These are phyloP conservation scores for Pedionomus torquatus DNA, from an alignment of 2,113 vertebrate species.

Conservation along the genomic window DNA sequence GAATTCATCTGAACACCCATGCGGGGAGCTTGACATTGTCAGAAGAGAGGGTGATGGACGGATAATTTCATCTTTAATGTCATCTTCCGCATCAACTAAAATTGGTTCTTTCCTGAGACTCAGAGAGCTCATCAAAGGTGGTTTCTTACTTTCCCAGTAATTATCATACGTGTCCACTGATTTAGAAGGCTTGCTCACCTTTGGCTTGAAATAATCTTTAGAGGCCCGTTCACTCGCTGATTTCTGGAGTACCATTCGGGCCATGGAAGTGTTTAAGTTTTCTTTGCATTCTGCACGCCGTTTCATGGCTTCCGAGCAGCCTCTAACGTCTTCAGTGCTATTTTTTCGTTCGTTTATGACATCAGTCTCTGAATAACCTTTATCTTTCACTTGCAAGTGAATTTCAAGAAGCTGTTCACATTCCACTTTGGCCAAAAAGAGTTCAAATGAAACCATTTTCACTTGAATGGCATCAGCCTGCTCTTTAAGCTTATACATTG, in stretches of 20 bases:
- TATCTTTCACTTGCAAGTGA: conserved; percentile 89
- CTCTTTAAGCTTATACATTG: conserved; percentile 83
- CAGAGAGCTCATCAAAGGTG: conserved; percentile 86
- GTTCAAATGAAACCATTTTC: conserved; percentile 89
- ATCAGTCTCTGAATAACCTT: conserved; percentile 86
- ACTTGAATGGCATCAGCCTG: conserved; percentile 79
- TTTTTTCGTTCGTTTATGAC: conserved; percentile 85
- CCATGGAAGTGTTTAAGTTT: conserved; percentile 84
- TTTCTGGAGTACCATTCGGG: conserved; percentile 85
- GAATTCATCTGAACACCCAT: conserved; percentile 85
- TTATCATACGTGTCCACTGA: conserved; percentile 92
- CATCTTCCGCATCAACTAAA: conserved; percentile 85
- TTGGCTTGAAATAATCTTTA: conserved; percentile 87
- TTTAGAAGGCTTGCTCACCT: conserved; percentile 89
- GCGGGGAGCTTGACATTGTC: conserved; percentile 82
- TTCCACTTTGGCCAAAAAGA: conserved; percentile 93
- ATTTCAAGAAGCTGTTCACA: conserved; percentile 93
- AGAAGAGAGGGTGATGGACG: conserved; percentile 88
- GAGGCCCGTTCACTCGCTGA: conserved; percentile 85
- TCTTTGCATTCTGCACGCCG: conserved; percentile 85
- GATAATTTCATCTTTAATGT: conserved; percentile 91
- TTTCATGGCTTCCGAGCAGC: conserved; percentile 88
- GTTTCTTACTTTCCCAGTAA: conserved; percentile 91
- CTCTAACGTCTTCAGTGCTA: conserved; percentile 85
- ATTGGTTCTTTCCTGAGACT: conserved; percentile 91